Evolutionary conservation across 2,113 vertebrate species (phyloP), one percentile per base, ranked within the genome.

Genomic region (Aegotheles bennettii): DNA sequence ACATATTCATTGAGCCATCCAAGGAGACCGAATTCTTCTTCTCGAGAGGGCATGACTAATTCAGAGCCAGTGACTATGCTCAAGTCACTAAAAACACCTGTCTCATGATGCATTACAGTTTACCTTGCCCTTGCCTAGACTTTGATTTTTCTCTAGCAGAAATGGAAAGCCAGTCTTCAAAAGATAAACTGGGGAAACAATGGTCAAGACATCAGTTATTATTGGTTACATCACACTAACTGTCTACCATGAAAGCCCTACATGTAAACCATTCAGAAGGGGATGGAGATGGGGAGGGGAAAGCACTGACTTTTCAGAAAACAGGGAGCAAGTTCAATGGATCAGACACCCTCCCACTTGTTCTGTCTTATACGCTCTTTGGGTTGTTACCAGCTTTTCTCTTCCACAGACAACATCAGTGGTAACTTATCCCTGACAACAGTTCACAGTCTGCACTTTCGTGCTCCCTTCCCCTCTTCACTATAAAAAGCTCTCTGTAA

Each of bases 401-500:
- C 28, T 91, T 96, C 84, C 77, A 56, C 35, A 80, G 42, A 47
- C 17, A 60, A 6, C 20, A 35, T 63, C 76, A 63, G 21, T 51
- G 71, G 76, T 67, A 95, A 84, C 64, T 86, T 84, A 78, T 47
- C 59, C 60, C 33, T 78, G 76, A 81, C 2, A 17, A 91, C 28
- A 75, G 91, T 95, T 82, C 76, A 61, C 35, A 80, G 47, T 29
- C 69, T 84, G 76, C 60, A 84, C 73, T 92, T 96, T 93, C 86
- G 93, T 2, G 2, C 47, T 89, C 47, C 64, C 93, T 93, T 95
- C 10, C 28, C 9, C 35, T 7, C 21, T 92, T 75, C 56, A 36
- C 76, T 93, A 92, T 87, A 94, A 95, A 95, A 95, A 96, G 38
- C 60, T 92, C 35, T 14, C 48, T 68, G 86, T 47, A 96, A 96